Evolutionary conservation across 2,113 vertebrate species (phyloP).

Genomic region (Tachuris rubrigastra): DNA sequence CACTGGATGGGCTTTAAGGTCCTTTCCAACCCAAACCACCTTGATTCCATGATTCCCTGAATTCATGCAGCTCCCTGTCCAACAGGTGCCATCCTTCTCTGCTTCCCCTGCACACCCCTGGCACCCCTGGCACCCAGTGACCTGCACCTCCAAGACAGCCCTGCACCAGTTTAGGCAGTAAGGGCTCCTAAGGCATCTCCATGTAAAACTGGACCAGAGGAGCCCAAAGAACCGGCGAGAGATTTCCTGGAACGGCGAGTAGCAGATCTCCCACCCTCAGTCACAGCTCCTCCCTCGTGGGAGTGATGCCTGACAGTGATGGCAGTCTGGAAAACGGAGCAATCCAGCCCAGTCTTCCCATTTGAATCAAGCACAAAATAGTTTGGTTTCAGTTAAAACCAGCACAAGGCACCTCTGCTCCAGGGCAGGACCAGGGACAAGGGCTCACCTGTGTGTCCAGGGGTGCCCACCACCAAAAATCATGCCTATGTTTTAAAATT

Average conservation of each 20-base stretch:
- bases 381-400: neutral
- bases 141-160: neutral
- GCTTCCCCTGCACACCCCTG: fast-evolving
- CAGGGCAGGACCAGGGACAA: neutral
- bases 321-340: neutral
- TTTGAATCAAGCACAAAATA: neutral
- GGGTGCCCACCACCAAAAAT: neutral
- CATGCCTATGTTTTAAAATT: fast-evolving
- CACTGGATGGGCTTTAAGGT: neutral
- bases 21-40: neutral
- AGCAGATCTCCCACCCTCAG: neutral
- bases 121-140: neutral
- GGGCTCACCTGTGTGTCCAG: neutral
- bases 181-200: neutral
- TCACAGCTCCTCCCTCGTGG: neutral
- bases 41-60: neutral
- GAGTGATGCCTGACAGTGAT: neutral
- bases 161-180: neutral
- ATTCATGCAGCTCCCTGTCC: no score
- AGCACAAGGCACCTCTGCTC: neutral
- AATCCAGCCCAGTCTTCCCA: neutral
- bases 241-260: neutral
- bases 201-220: neutral
- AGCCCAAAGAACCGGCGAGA: fast-evolving
- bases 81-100: neutral